phyloP scores from a whole-genome alignment of 92 coral and sea anemone species.

The Montipora capitata region DNA sequence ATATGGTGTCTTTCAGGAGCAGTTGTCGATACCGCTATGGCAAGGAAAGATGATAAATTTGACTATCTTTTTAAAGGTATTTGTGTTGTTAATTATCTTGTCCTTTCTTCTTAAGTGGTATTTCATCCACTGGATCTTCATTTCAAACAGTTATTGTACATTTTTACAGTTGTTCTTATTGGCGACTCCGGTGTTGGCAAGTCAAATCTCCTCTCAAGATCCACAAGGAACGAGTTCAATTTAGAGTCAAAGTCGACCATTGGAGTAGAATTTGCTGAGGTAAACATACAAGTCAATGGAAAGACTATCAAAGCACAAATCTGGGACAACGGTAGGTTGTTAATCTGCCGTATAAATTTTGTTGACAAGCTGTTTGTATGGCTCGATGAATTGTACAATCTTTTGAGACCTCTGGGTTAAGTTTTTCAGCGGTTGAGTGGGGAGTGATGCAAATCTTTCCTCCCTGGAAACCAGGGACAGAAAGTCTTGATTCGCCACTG shows the following conservation, averaged over 20 bases:
- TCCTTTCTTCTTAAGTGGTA: not conserved
- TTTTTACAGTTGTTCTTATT: constrained; percentile 91
- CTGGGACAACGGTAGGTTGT: constrained; percentile 96
- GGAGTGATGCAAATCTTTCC: constrained; percentile 6
- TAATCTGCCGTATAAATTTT: not conserved
- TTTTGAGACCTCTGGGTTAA: constrained; percentile 20
- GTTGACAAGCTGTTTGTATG: constrained; percentile 28
- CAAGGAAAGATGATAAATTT: constrained; percentile 98
- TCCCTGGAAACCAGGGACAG: constrained; percentile 37
- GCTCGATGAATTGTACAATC: constrained; percentile 28
- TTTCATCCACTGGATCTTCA: not conserved
- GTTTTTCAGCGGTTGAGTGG: constrained; percentile 22
- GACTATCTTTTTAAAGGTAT: constrained; percentile 99
- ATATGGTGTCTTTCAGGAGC: no score
- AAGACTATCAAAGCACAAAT: constrained; percentile 99
- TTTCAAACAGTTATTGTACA: constrained; percentile 13
- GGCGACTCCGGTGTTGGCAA: constrained; percentile 99
- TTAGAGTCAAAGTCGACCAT: constrained; percentile 98
- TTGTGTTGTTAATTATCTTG: no score
- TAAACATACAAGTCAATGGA: constrained; percentile 97
- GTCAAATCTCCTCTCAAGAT: constrained; percentile 97
- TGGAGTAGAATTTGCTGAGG: constrained; percentile 98
- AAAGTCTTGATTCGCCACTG: not conserved
- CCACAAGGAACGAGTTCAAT: constrained; percentile 98
- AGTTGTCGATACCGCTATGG: constrained; percentile 87